A percentile compares a stretch with the other conserved stretches of the same genome.
Evolutionary conservation across 2,888 invertebrate species (phyloP).

Genomic region (Papilio gigon): DNA sequence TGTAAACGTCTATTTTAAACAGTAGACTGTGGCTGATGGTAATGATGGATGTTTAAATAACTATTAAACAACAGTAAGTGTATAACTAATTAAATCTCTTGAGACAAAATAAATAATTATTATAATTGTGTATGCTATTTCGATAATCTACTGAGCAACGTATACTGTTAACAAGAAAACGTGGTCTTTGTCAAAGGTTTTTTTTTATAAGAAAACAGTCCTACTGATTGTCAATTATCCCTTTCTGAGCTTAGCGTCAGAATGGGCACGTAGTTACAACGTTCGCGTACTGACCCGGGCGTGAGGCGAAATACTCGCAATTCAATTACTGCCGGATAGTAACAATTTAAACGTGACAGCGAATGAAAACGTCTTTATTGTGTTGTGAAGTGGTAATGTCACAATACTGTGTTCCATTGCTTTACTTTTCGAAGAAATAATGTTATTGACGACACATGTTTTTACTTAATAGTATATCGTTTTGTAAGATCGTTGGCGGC

Average conservation of each 20-base stretch:
- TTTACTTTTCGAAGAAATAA: background rate
- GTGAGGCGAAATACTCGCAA: constrained; percentile 13
- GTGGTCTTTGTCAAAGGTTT: no score
- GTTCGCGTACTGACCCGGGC: background rate
- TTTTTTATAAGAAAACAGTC: no score
- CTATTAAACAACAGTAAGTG: no score
- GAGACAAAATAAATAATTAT: no score
- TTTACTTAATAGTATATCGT: background rate
- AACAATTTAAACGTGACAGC: constrained; percentile 36
- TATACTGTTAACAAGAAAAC: no score
- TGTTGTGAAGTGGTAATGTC: constrained; percentile 4
- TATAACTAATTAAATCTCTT: no score
- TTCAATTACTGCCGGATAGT: constrained; percentile 35
- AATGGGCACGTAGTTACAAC: background rate
- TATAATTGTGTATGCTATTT: no score
- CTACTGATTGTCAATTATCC: background rate
- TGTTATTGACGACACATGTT: background rate
- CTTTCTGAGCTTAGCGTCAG: background rate
- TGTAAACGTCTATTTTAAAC: no score
- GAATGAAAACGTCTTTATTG: constrained; percentile 36
- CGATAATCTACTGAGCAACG: no score
- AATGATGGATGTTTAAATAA: no score
- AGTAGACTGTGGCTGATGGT: no score
- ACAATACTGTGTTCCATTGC: background rate
- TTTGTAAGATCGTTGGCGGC: no score